Base-by-base conservation (phyloP, 2,888 invertebrate genomes). In the Pelosia muscerda region DNA sequence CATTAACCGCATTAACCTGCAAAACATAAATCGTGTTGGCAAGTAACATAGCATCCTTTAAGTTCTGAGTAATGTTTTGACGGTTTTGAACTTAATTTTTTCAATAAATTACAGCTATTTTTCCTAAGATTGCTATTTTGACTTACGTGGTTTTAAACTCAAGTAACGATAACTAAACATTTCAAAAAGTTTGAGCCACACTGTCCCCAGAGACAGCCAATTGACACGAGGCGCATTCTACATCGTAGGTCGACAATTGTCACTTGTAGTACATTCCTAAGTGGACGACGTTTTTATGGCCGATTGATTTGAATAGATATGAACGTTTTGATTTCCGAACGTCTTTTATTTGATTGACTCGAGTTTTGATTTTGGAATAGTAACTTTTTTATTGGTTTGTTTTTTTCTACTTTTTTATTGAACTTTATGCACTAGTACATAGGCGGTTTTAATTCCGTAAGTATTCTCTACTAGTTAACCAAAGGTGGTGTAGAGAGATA, bases 201-300 rank as follows among this genome's bases (percentile, higher is more conserved):
- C 8, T n/a, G 63, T 0, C 58, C 22, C 34, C 63, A 64, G 74
- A 80, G 74, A 79, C 81, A 71, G 72, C 80, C 89, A 89, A 90
- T 90, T 90, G 88, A 81, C 83, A 82, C 81, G 81, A 82, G 69
- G 65, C 71, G 81, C 84, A 84, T 85, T 86, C 85, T 82, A 82
- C 80, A 79, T 76, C 73, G 66, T 63, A 77, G 80, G 81, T 79
- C 76, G 78, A 82, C 85, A 84, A 86, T 87, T 86, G 87, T 82
- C 86, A 85, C 84, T 84, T 80, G 61, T 63, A 60, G 63, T 66
- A 70, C 64, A 65, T 42, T 66, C 71, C 57, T 68, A 70, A 77
- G 74, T 79, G 79, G 71, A 56, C 61, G 67, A 63, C 70, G 67
- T 70, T 74, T 67, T 75, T 76, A 78, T 70, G 60, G 42, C 11